Evolutionary conservation across 2,797 vertebrate species (phyloP).

Genomic region (Mastacembelus armatus): DNA sequence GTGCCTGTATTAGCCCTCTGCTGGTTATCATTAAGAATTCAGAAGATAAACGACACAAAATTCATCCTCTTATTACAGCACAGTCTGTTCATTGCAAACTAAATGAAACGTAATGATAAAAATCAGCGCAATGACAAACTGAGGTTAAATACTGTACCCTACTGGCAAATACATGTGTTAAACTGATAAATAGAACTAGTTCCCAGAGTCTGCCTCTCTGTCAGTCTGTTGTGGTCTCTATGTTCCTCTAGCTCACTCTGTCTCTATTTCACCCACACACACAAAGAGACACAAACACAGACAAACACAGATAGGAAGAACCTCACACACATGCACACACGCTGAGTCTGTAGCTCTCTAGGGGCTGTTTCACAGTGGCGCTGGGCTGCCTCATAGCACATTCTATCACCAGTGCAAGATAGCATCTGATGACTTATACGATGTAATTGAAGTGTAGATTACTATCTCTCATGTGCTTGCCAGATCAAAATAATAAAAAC

Average conservation of each 20-base stretch:
- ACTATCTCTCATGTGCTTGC: constrained; percentile 81
- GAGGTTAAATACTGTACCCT: constrained; percentile 80
- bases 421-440: constrained; percentile 84
- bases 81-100: constrained; percentile 61
- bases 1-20: constrained; percentile 71
- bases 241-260: constrained; percentile 49
- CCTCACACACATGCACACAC: constrained; percentile 56
- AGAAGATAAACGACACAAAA: constrained; percentile 60
- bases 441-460: constrained; percentile 85
- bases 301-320: constrained; percentile 37
- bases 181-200: constrained; percentile 73
- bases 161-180: constrained; percentile 74
- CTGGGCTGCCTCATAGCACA: constrained; percentile 80
- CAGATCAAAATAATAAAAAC: constrained; percentile 83
- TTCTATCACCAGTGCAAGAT: constrained; percentile 80
- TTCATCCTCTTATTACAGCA: constrained; percentile 52
- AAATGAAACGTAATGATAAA: constrained; percentile 76
- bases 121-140: constrained; percentile 78
- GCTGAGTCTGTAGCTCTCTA: constrained; percentile 69
- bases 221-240: constrained; percentile 63
- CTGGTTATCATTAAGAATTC: constrained; percentile 67
- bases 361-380: constrained; percentile 79
- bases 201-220: constrained; percentile 57
- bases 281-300: constrained; percentile 18
- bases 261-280: constrained; percentile 29